Conservation (phyloP, 2,797 vertebrate species). For the Oreortyx pictus region DNA sequence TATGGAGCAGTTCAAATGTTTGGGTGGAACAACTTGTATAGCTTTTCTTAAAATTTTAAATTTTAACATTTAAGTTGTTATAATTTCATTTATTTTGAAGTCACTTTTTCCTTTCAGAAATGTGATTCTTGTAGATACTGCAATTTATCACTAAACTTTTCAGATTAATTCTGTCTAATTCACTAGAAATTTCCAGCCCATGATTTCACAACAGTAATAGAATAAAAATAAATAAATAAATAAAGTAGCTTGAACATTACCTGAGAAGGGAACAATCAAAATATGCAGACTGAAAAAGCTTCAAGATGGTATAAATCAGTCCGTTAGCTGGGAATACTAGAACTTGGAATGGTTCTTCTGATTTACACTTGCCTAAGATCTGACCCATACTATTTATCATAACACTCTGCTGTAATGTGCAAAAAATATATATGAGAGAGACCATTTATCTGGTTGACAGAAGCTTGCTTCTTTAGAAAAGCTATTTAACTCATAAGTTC, state of each 20-base stretch:
- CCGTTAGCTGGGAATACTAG: neutral
- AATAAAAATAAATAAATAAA: neutral
- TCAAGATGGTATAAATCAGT: neutral
- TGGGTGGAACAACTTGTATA: neutral
- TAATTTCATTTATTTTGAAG: neutral
- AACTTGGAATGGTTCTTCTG: neutral
- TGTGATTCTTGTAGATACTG: neutral
- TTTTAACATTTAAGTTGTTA: neutral
- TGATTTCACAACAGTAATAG: neutral
- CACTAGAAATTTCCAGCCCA: neutral
- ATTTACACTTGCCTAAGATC: neutral
- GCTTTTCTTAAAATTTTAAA: neutral
- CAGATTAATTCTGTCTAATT: constrained; percentile 16
- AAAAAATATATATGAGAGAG: constrained; percentile 27
- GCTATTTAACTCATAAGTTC: constrained; percentile 28
- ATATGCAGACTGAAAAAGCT: neutral
- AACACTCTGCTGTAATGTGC: constrained; percentile 14
- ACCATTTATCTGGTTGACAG: constrained; percentile 47
- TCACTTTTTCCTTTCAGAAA: neutral
- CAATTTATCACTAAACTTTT: neutral
- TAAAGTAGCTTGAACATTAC: neutral
- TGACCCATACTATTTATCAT: constrained; percentile 15
- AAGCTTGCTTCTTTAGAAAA: constrained; percentile 50
- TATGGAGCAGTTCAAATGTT: neutral
- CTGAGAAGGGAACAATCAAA: constrained; percentile 44